phyloP scores from a whole-genome alignment of 2,888 invertebrate genomes.

The Strigamia crassipes region DNA sequence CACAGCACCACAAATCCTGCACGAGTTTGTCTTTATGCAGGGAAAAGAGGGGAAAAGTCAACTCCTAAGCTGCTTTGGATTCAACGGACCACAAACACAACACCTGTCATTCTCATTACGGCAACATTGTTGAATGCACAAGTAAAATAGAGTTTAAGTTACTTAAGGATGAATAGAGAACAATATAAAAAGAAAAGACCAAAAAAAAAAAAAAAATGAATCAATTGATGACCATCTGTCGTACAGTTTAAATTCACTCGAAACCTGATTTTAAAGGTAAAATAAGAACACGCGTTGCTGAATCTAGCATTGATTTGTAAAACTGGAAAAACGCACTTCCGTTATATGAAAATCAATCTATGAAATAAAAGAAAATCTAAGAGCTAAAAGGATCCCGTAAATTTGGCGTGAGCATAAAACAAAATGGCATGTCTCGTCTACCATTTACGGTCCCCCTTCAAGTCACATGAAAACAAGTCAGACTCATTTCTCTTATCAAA shows the following conservation, averaged over 20 bases:
- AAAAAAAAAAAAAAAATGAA: background rate
- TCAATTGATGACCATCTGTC: slow-evolving; percentile 17
- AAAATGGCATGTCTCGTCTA: slow-evolving; percentile 26
- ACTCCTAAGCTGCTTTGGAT: slow-evolving; percentile 30
- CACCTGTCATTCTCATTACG: slow-evolving; percentile 37
- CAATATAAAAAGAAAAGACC: background rate
- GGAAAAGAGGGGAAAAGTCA: slow-evolving; percentile 31
- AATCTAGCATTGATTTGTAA: too few relatives aligned
- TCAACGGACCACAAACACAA: slow-evolving; percentile 37
- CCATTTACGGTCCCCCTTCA: slow-evolving; percentile 1
- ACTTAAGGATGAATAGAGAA: slow-evolving; percentile 40
- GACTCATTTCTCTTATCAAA: slow-evolving; percentile 40
- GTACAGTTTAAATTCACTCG: background rate
- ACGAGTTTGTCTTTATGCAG: slow-evolving; percentile 18
- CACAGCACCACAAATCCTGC: slow-evolving; percentile 37
- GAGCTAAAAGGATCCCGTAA: slow-evolving; percentile 16
- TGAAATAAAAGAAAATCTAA: slow-evolving; percentile 27
- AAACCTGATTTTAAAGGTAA: background rate
- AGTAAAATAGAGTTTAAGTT: slow-evolving; percentile 36
- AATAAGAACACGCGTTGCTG: background rate
- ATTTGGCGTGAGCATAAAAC: slow-evolving; percentile 25
- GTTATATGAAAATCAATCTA: background rate
- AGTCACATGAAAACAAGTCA: slow-evolving; percentile 21
- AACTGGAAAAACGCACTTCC: background rate
- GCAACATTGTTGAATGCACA: slow-evolving; percentile 29